These are phyloP conservation scores for Paramuricea clavata DNA, from an alignment of 92 coral and sea anemone species.

Conservation along the genomic window DNA sequence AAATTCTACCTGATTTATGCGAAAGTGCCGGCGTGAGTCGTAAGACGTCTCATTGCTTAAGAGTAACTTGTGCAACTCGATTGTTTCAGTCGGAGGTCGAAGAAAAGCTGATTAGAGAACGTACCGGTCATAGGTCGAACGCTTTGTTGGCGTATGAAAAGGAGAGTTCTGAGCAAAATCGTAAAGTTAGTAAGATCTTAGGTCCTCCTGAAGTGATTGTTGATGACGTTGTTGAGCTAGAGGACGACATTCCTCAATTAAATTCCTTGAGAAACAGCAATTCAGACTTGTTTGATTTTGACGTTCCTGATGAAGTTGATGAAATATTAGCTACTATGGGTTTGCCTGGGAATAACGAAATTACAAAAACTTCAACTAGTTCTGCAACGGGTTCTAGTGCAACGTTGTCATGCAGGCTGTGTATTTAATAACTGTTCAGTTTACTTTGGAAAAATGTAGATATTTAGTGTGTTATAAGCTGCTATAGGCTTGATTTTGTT, in stretches of 20 bases:
- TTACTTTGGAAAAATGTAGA: constrained; percentile 12
- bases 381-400: not conserved
- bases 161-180: constrained; percentile 12
- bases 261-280: not conserved
- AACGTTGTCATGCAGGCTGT: not conserved
- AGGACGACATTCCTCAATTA: not conserved
- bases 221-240: not conserved
- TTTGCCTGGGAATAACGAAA: constrained; percentile 13
- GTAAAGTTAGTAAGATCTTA: constrained; percentile 28
- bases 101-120: constrained; percentile 14
- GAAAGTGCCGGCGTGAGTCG: constrained; percentile 16
- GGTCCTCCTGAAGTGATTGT: constrained; percentile 10
- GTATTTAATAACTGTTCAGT: constrained; percentile 43
- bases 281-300: constrained; percentile 20
- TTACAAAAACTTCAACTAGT: no score
- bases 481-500: no score
- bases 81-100: constrained; percentile 32
- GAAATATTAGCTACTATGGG: constrained; percentile 21
- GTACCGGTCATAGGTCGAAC: constrained; percentile 52
- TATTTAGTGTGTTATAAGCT: no score
- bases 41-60: constrained; percentile 33
- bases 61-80: constrained; percentile 43
- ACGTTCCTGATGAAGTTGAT: constrained; percentile 45
- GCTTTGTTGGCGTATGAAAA: constrained; percentile 48
- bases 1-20: constrained; percentile 26